Evolutionary conservation across 2,797 vertebrate species (phyloP), one percentile per base, ranked within the genome.

Genomic region (Melanogrammus aeglefinus): DNA sequence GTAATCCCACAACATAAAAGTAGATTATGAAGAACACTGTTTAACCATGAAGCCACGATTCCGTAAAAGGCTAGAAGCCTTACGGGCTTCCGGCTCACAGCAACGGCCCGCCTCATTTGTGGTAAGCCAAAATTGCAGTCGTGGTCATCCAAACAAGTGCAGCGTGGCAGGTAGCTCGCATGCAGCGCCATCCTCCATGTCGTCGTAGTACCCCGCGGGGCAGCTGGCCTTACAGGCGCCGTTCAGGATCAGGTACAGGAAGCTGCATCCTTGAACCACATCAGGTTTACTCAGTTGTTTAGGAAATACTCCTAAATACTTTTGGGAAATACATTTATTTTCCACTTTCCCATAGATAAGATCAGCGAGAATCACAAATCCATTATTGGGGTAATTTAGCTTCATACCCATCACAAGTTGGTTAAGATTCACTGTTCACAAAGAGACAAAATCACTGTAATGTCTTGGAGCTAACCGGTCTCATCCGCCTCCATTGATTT

Each of bases 181-280:
- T n/a, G 74, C 95, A 96, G 77, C 86, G 83, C 94, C 94, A 80
- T 90, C 91, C 77, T 96, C 95, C 91, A 96, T 91, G 85, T 96
- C 94, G 79, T 96, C 95, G 76, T 92, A 95, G 81, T 93, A 95
- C 7, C 94, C 94, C 83, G 87, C 47, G 6, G 95, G 94, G 85
- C 95, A 96, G 66, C 92, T 93, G 7, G 95, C 94, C 78, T 93
- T 94, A 77, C 95, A 95, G 66, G 80, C 88, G 3, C 93, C 93
- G 0, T 94, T 91, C 79, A 95, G 85, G 75, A 95, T 95, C 86
- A 96, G 88, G 89, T 95, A 96, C 33, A 96, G 92, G 87, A 95
- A 95, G 77, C 91, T 94, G 86, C 95, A 96, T 71, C 90, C 95
- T 95, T 86, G 24, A 86, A 89, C 29, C 21, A 72, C 35, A 1